Evolutionary conservation across 1,140 invertebrate species (phyloP), one percentile per base, ranked within the genome.

Genomic region (Radopholus similis): DNA sequence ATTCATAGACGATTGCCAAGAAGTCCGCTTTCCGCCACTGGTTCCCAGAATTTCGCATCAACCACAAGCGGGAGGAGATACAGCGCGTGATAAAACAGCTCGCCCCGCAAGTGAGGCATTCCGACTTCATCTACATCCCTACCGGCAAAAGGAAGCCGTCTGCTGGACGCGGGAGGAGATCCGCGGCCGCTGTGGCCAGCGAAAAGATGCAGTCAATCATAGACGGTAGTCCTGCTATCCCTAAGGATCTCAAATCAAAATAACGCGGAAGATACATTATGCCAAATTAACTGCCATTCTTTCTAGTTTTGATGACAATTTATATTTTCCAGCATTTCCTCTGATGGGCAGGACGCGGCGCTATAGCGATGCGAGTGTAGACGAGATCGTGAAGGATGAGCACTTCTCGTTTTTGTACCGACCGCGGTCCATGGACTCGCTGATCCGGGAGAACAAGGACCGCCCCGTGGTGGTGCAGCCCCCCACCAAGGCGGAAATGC

Each of bases 41-140:
- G 68, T 70, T 35, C 26, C 70, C 57, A 30, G 21, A 66, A 35
- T 70, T 70, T 30, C 23, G 70, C 21, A 72, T 70, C 28, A 73
- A 72, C 5, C n/a, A 59, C n/a, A 73, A 73, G 28, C 55, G 72
- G 0, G 40, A 72, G 3, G 40, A 76, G 9, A 71, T 73, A 37
- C 34, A 60, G 34, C 8, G 51, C 4, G 15, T 76, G n/a, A 72
- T 72, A 30, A 38, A 18, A 18, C 64, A 40, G 15, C 15, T 68
- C 15, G 66, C 63, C 5, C 47, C 66, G 8, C 13, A 68, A 35
- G 44, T 68, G 9, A 68, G 64, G 38, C 23, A 21, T 23, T 64
- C 66, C 15, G 55, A 68, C 18, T 68, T 68, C 40, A 30, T 68
- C 3, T 34, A 51, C 18, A 18, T 53, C 3, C 66, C 66, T 28